phyloP scores from a whole-genome alignment of 2,888 invertebrate genomes.

The Drosophila sordidula region DNA sequence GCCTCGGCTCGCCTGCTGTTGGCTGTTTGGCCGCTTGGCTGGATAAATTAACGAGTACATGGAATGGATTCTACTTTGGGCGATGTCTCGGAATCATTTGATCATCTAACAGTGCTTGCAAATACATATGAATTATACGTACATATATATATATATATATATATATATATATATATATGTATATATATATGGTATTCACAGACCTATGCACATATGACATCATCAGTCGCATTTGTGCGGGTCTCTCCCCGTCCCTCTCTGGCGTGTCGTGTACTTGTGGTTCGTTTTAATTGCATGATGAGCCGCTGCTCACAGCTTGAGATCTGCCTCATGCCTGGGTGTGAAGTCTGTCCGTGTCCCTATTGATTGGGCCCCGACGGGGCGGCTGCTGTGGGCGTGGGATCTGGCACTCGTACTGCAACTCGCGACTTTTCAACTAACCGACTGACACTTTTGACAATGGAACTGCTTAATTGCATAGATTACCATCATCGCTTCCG shows the following conservation, averaged over 20 bases:
- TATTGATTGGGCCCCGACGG: conserved; percentile 42
- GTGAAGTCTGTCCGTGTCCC: conserved; percentile 26
- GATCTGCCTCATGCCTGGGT: conserved; percentile 34
- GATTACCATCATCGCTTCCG: conserved; percentile 41
- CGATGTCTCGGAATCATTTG: conserved; percentile 56
- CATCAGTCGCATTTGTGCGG: conserved; percentile 69
- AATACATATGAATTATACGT: conserved; percentile 47
- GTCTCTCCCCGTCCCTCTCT: conserved; percentile 25
- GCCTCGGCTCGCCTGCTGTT: conserved; percentile 24
- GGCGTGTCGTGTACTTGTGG: no score
- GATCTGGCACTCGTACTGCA: conserved; percentile 39
- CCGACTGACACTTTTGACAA: conserved; percentile 77
- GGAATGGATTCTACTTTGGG: conserved; percentile 74
- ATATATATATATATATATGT: neutral
- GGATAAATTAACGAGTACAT: conserved; percentile 78
- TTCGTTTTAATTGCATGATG: conserved; percentile 69
- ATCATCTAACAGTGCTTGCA: conserved; percentile 71
- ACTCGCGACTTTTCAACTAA: conserved; percentile 70
- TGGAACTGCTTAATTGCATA: conserved; percentile 67
- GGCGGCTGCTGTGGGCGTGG: conserved; percentile 50
- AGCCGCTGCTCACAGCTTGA: conserved; percentile 59
- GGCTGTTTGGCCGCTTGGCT: conserved; percentile 41
- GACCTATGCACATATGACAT: conserved; percentile 63
- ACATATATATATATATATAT: conserved; percentile 15
- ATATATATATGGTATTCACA: conserved; percentile 4